Conservation (phyloP, 2,113 vertebrate species). For the Nymphicus hollandicus region DNA sequence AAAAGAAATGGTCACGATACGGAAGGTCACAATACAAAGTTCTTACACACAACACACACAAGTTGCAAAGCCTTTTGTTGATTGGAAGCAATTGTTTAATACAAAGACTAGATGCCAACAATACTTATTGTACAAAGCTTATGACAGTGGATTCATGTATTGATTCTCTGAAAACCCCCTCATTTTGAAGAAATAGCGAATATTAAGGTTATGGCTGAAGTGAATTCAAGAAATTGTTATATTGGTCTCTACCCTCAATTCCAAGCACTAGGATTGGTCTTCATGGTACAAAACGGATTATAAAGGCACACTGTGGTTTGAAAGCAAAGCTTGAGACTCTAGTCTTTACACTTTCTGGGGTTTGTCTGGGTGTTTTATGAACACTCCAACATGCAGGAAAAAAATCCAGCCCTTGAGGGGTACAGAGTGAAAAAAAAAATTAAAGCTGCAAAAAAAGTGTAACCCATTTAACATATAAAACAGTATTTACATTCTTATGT, state of each 20-base stretch:
- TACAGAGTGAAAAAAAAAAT: background rate
- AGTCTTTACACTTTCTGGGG: constrained; percentile 1
- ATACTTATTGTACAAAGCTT: constrained; percentile 9
- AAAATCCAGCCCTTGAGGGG: background rate
- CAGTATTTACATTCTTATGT: background rate
- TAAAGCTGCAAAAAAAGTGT: background rate
- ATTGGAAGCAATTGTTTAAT: constrained; percentile 19
- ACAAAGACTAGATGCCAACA: constrained; percentile 35
- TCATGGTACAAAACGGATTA: background rate
- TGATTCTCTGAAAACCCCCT: constrained; percentile 14
- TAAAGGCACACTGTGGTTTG: constrained; percentile 60
- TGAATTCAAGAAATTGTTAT: background rate
- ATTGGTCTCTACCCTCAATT: background rate
- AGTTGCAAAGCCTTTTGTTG: constrained; percentile 24
- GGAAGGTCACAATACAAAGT: constrained; percentile 48
- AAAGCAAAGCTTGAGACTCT: background rate
- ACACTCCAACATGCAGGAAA: background rate
- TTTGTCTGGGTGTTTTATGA: constrained; percentile 5
- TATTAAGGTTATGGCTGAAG: constrained; percentile 26
- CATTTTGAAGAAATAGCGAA: background rate
- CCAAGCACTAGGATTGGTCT: background rate
- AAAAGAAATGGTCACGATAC: background rate
- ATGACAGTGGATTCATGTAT: background rate
- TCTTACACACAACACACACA: constrained; percentile 46
- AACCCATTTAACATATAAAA: background rate